Evolutionary conservation across 2,888 invertebrate species (phyloP).

Genomic region (Morpho deidamia): DNA sequence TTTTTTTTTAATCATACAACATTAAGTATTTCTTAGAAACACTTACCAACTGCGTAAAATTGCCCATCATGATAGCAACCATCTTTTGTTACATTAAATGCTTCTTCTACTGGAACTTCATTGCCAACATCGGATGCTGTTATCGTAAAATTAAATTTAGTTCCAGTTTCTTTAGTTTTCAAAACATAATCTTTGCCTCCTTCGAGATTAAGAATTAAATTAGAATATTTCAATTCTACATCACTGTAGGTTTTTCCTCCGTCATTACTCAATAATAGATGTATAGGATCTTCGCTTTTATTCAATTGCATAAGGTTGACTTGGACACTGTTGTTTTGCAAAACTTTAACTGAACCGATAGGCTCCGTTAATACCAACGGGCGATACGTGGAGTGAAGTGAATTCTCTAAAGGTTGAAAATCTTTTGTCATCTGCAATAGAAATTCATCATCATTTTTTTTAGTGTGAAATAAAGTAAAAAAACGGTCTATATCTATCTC

Average conservation of each 20-base stretch:
- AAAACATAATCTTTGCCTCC: slow-evolving; percentile 66
- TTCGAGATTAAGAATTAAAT: slow-evolving; percentile 60
- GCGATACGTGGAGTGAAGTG: slow-evolving; percentile 30
- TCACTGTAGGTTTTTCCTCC: slow-evolving; percentile 57
- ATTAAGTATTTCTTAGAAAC: not conserved
- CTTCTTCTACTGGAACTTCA: slow-evolving; percentile 37
- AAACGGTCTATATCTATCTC: no score
- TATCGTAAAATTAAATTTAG: slow-evolving; percentile 68
- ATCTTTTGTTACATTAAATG: slow-evolving; percentile 35
- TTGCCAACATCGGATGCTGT: slow-evolving; percentile 41
- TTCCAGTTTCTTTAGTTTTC: slow-evolving; percentile 68
- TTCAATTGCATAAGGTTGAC: slow-evolving; percentile 63
- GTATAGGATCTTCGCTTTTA: slow-evolving; percentile 54
- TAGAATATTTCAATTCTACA: slow-evolving; percentile 56
- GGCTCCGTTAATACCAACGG: slow-evolving; percentile 59
- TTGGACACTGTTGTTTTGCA: slow-evolving; percentile 69
- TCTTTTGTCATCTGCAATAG: slow-evolving; percentile 30
- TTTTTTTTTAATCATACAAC: not conserved
- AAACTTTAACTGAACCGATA: slow-evolving; percentile 64
- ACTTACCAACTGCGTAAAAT: slow-evolving; percentile 63
- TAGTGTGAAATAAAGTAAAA: no score
- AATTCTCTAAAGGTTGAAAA: slow-evolving; percentile 34
- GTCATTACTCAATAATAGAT: slow-evolving; percentile 58
- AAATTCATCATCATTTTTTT: not conserved
- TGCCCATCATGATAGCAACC: slow-evolving; percentile 59